Percentiles rank a stretch among this genome's conserved stretches.
Evolutionary conservation across 2,888 invertebrate species (phyloP).

Genomic region (Piscicola geometra): DNA sequence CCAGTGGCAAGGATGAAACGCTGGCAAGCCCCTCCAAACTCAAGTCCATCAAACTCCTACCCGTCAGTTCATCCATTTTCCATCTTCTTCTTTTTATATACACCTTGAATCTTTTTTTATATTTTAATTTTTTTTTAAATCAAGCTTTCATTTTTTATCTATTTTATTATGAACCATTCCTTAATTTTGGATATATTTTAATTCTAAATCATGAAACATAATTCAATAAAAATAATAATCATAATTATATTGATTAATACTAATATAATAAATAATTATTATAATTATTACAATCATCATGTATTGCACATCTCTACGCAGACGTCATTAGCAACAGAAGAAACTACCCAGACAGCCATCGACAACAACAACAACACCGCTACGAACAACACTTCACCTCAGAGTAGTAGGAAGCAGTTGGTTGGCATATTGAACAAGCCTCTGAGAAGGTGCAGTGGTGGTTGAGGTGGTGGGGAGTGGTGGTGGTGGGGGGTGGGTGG

Average conservation of each 20-base stretch:
- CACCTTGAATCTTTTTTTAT: neutral
- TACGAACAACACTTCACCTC: neutral
- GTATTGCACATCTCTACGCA: too few species aligned
- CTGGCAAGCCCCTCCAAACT: neutral
- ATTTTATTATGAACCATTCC: too few species aligned
- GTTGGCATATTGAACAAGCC: conserved; percentile 40
- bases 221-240: too few species aligned
- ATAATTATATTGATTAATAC: too few species aligned
- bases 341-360: conserved; percentile 33
- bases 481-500: too few species aligned
- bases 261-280: too few species aligned
- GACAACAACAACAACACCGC: conserved; percentile 1
- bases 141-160: neutral
- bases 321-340: conserved; percentile 37
- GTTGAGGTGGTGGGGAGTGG: too few species aligned
- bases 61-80: neutral
- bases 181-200: too few species aligned
- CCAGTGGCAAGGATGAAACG: neutral
- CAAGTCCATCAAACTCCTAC: neutral
- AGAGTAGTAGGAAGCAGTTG: conserved; percentile 38
- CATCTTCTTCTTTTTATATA: neutral
- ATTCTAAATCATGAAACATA: too few species aligned
- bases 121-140: neutral
- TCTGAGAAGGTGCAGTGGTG: neutral
- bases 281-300: too few species aligned